Evolutionary conservation across 2,888 invertebrate genomes (phyloP).

Genomic region (Creontiades dilutus): DNA sequence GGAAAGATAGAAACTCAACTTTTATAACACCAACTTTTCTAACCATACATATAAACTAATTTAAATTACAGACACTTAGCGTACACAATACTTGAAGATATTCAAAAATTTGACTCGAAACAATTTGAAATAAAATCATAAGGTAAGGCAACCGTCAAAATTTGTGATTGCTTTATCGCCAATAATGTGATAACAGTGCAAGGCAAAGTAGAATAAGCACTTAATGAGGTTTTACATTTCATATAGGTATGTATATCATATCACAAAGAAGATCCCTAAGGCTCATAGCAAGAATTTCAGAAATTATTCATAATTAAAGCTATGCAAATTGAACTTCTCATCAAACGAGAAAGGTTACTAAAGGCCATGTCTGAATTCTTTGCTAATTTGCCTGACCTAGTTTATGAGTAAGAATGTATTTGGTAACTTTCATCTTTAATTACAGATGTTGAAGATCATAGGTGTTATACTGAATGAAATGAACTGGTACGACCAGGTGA

Average conservation of each 20-base stretch:
- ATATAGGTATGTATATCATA: conserved; percentile 57
- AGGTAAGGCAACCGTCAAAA: conserved; percentile 70
- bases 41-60: conserved; percentile 60
- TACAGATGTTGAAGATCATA: conserved; percentile 60
- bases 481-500: conserved; percentile 52
- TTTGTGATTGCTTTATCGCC: conserved; percentile 70
- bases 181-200: conserved; percentile 65
- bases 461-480: conserved; percentile 55
- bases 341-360: conserved; percentile 66
- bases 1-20: conserved; percentile 57
- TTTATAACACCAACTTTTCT: conserved; percentile 40
- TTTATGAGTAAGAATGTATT: conserved; percentile 70
- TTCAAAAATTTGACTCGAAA: conserved; percentile 63
- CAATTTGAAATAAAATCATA: conserved; percentile 58
- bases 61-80: conserved; percentile 51
- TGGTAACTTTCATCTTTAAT: conserved; percentile 66
- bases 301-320: conserved; percentile 70
- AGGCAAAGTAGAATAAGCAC: conserved; percentile 70
- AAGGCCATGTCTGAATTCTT: conserved; percentile 71
- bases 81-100: conserved; percentile 59
- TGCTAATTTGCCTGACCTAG: conserved; percentile 71
- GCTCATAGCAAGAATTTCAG: conserved; percentile 71
- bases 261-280: conserved; percentile 71
- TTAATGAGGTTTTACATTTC: conserved; percentile 66
- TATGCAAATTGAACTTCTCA: conserved; percentile 70